These are phyloP conservation scores for Pangasius larnaudii DNA, from an alignment of 2,797 vertebrate species.

Conservation along the genomic window DNA sequence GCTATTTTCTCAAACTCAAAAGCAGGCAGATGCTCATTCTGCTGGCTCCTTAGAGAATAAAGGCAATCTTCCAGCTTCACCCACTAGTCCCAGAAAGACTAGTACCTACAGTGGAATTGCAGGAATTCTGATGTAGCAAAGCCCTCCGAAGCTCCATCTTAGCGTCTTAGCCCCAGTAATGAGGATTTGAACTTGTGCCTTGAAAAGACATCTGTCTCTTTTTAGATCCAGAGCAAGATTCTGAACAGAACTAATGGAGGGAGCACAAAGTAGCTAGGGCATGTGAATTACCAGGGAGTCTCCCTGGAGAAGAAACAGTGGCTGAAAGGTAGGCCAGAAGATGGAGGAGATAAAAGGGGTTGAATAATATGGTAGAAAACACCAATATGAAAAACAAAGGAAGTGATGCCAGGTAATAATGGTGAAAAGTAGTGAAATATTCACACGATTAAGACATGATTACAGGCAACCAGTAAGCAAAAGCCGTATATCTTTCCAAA, in stretches of 20 bases:
- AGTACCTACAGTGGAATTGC: constrained; percentile 30
- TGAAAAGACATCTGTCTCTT: constrained; percentile 19
- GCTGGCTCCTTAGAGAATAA: neutral
- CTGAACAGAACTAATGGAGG: constrained; percentile 30
- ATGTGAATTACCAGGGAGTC: constrained; percentile 47
- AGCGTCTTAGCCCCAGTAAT: constrained; percentile 20
- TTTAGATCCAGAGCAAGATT: constrained; percentile 28
- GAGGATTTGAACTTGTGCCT: constrained; percentile 21
- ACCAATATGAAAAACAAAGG: neutral
- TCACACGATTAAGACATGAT: neutral
- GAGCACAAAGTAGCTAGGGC: constrained; percentile 26
- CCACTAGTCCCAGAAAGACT: constrained; percentile 15
- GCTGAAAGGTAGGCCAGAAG: constrained; percentile 56
- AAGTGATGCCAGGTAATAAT: neutral
- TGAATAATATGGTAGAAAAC: constrained; percentile 13
- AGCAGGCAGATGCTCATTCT: constrained; percentile 12
- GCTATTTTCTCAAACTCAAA: neutral
- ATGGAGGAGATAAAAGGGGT: constrained; percentile 5
- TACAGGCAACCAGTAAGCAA: constrained; percentile 15
- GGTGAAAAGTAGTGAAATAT: neutral
- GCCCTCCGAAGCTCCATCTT: neutral
- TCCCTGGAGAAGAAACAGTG: constrained; percentile 40
- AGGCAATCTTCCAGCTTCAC: constrained; percentile 25
- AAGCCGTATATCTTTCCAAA: neutral
- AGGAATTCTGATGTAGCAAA: constrained; percentile 33